Base-by-base conservation (phyloP, 2,888 invertebrate species). In the Cylindroiulus punctatus region DNA sequence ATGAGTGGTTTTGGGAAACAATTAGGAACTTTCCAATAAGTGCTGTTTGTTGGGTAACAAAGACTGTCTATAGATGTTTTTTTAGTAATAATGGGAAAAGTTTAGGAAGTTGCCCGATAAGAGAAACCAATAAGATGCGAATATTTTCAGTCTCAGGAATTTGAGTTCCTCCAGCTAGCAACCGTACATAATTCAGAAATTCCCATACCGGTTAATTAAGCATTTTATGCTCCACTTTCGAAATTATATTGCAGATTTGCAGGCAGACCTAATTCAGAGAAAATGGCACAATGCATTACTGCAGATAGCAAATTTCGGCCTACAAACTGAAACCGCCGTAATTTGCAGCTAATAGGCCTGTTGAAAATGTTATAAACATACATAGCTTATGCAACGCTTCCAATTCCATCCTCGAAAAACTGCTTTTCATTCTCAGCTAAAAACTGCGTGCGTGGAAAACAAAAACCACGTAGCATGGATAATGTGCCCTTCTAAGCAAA, bases 141-240 rank as follows among this genome's bases (percentile, higher is more conserved):
- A 36, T 36, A 36, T 4, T 36, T 36, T 36, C 36, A 36, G 36
- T 36, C 36, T 36, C 36, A 4, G 36, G 36, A 36, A 36, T 44
- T 10, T 17, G 44, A 44, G 44, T 44, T 17, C 10, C 17, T 10
- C 44, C 7, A 44, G 44, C 44, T 1, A 57, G 44, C 44, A 10
- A 57, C 52, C 52, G 52, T 57, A n/a, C 52, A 57, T 57, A 57
- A 57, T 57, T n/a, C 52, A 57, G n/a, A 57, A 57, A 57, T 57
- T n/a, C 52, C 52, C 52, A 57, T 57, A 57, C 52, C 52, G 52
- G 19, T n/a, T n/a, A 57, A 57, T 57, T 57, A 57, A 57, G 52
- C 52, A 57, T 57, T 57, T 57, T 57, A 57, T 57, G 52, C 52
- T 57, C 52, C n/a, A 57, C 52, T 57, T 57, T 57, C n/a, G 17